phyloP scores from a whole-genome alignment of 2,113 vertebrate genomes.

The Serinus canaria region DNA sequence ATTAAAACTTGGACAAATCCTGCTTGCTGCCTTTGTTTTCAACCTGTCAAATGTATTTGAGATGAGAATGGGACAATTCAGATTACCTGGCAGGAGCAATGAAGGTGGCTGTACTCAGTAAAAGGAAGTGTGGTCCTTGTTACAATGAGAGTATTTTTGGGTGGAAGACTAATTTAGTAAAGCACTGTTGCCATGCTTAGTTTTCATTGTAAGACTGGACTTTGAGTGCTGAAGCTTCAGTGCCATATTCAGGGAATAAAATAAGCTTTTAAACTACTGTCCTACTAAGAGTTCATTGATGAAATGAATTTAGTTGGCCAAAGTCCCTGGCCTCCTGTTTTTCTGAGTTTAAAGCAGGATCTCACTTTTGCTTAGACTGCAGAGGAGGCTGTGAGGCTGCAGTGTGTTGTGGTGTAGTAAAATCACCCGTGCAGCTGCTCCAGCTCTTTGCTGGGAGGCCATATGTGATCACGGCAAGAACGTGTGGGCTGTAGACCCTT shows the following conservation, averaged over 20 bases:
- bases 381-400: not conserved
- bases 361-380: not conserved
- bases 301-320: not conserved
- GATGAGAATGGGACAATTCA: not conserved
- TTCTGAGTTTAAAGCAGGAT: not conserved
- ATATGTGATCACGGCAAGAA: slow-evolving; percentile 10
- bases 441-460: slow-evolving; percentile 14
- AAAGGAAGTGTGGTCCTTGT: not conserved
- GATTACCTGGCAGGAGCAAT: not conserved
- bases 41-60: not conserved
- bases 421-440: not conserved
- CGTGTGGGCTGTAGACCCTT: not conserved
- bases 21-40: not conserved
- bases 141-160: not conserved
- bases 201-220: not conserved
- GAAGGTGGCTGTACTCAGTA: not conserved
- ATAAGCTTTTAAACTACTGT: not conserved
- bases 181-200: not conserved
- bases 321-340: not conserved
- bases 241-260: not conserved
- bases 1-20: not conserved
- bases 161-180: not conserved
- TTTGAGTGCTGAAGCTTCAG: not conserved
- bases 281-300: not conserved
- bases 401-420: not conserved